Conservation (phyloP, 2,113 vertebrate species). For the Cygnus buccinator region DNA sequence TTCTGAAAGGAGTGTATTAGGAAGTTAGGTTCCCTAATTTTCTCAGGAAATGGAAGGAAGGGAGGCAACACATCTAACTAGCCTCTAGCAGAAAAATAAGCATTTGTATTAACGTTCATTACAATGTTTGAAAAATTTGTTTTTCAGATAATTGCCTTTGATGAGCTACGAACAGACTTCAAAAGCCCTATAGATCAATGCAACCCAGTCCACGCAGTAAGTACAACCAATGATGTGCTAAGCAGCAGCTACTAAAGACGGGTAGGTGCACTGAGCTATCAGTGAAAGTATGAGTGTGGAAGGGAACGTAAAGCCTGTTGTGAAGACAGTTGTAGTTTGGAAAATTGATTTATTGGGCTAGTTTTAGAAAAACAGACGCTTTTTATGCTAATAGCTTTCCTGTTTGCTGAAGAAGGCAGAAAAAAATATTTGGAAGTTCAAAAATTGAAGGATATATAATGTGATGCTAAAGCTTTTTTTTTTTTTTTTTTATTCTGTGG, state of each 20-base stretch:
- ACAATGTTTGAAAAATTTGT: slow-evolving; percentile 45
- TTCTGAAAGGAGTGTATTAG: not conserved
- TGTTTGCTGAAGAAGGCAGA: not conserved
- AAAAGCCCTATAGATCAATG: slow-evolving; percentile 98
- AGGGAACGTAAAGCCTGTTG: not conserved
- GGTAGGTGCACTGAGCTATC: not conserved
- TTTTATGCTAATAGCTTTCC: not conserved
- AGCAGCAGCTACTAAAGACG: not conserved
- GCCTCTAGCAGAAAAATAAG: not conserved
- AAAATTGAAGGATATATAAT: not conserved
- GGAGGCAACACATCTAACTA: not conserved
- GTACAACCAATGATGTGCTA: slow-evolving; percentile 31
- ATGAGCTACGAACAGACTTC: slow-evolving; percentile 96
- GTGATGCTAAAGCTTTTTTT: not conserved
- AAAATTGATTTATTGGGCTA: not conserved
- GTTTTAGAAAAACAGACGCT: not conserved
- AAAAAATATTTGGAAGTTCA: not conserved
- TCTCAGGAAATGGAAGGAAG: not conserved
- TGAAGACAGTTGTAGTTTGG: not conserved
- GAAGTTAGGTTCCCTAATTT: not conserved
- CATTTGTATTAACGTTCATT: not conserved
- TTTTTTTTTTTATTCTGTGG: not conserved
- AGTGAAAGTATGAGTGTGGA: not conserved
- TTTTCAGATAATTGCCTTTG: slow-evolving; percentile 96
- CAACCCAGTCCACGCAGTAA: slow-evolving; percentile 95